Base-by-base conservation (phyloP, 2,113 vertebrate genomes). In the Naja naja region DNA sequence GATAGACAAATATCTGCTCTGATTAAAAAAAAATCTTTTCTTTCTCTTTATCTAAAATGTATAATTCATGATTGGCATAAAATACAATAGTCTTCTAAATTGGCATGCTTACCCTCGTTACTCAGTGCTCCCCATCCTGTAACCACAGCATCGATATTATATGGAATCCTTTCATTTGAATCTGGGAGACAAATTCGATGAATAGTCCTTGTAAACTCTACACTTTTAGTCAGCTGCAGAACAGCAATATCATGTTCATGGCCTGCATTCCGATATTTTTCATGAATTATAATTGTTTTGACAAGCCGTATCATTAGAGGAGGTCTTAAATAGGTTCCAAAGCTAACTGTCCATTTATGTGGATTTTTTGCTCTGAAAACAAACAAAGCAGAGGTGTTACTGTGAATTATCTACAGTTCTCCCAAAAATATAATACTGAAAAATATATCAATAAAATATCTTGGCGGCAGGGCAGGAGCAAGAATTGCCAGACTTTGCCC, bases 51-150 rank as follows among this genome's bases (percentile, higher is more conserved):
- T 74, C 64, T 74, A 81, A 20, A 43, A 85, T 49, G 85, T 52
- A 60, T 85, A 89, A 27, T 60, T 90, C 2, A 0, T 18, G 12
- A 52, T 64, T 88, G 23, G 11, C 12, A 14, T 4, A 43, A n/a
- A 53, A 52, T 14, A 0, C 49, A 25, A 89, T 81, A 39, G 30
- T 93, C 56, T 81, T 52, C 52, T 34, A 54, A 43, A 4, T 53
- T 22, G 34, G 89, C 34, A 53, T 92, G 97, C 97, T 97, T 90
- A 98, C 98, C 97, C 0, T 98, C 96, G 25, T 95, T 93, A 39
- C 96, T 97, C 64, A 97, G 90, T 1, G 98, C 98, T 25, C 99
- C 99, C 99, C 99, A 99, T 93, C 99, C 99, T 0, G 98, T 98
- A 96, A 99, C 96, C 96, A 97, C 98, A 96, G 23, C 95, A 0